Evolutionary conservation across 2,888 invertebrate species (phyloP), one percentile per base, ranked within the genome.

Genomic region (Scaptomyza tumidula): DNA sequence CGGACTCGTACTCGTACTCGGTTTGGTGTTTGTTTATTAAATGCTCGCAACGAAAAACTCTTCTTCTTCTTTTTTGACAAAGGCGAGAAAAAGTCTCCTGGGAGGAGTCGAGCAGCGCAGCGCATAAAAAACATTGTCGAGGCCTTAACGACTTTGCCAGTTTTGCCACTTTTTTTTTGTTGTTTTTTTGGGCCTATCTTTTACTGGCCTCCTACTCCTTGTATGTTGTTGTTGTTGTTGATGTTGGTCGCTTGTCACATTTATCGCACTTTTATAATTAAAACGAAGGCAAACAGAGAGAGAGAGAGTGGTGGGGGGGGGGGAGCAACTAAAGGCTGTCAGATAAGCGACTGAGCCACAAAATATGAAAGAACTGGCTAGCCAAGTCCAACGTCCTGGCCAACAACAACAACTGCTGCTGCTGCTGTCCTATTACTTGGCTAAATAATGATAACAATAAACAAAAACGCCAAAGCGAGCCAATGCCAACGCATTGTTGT

Each of bases 361-460:
- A 66, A 80, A 77, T 63, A 67, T 71, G 62, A 80, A 60, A 45
- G 19, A 48, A 59, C 39, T 31, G 45, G 41, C 13, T 41, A n/a
- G 45, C n/a, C 33, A 10, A 33, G 33, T 33, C 19, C 41, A 16
- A 41, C n/a, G 50, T 57, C 13, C 48, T 53, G 48, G 49, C 53
- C 33, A 37, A 44, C 53, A 57, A 59, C 57, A 37, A 41, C 57
- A 44, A 54, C 54, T 35, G 16, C 46, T 55, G 57, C 54, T 35
- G 16, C 46, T 55, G 57, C 58, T 48, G 41, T 58, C 61, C 88
- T 82, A 86, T 88, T 85, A 80, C 75, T 84, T 67, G 81, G 89
- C 86, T 89, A 84, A 83, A 84, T 88, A 83, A 88, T 83, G 82
- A 88, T 83, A 88, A 83, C 89, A 88, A 83, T 83, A 83, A 83